These are phyloP conservation scores for Sturmia bella DNA, from an alignment of 2,888 invertebrate species.

Conservation along the genomic window DNA sequence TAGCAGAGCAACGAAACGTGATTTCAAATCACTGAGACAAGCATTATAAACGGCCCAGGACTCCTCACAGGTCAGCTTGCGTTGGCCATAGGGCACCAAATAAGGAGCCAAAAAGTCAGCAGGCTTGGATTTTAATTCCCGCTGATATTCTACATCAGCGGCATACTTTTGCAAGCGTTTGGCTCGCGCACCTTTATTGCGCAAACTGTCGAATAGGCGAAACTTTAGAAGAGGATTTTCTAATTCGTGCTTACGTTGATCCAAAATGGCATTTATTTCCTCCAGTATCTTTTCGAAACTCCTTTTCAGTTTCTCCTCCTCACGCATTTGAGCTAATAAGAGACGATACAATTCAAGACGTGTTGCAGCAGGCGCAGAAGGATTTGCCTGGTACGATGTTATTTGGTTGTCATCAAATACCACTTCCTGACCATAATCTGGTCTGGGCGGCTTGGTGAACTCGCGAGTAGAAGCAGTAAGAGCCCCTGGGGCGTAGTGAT, in stretches of 20 bases:
- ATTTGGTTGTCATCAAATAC: conserved; percentile 86
- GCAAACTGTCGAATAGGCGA: conserved; percentile 83
- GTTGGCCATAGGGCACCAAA: conserved; percentile 82
- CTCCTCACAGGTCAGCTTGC: conserved; percentile 74
- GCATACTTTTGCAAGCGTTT: conserved; percentile 82
- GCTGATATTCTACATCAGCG: conserved; percentile 79
- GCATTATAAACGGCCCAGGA: conserved; percentile 76
- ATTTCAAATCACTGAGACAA: conserved; percentile 87
- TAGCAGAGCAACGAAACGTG: conserved; percentile 85
- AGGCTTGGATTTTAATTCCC: conserved; percentile 82
- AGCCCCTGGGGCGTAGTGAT: conserved; percentile 79
- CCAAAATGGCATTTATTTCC: conserved; percentile 82
- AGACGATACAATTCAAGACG: conserved; percentile 86
- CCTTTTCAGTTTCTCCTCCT: conserved; percentile 84
- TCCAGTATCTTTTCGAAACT: conserved; percentile 82
- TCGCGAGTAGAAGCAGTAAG: conserved; percentile 83
- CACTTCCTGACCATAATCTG: conserved; percentile 87
- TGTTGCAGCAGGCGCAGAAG: conserved; percentile 84
- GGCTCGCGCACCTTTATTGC: conserved; percentile 83
- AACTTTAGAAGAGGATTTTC: conserved; percentile 82
- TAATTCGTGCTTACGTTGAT: conserved; percentile 82
- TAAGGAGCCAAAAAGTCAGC: conserved; percentile 85
- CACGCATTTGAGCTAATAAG: conserved; percentile 85
- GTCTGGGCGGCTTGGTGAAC: conserved; percentile 87
- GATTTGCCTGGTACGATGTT: conserved; percentile 87